Conservation (phyloP, 2,888 invertebrate species). For the Cheilosia urbana region DNA sequence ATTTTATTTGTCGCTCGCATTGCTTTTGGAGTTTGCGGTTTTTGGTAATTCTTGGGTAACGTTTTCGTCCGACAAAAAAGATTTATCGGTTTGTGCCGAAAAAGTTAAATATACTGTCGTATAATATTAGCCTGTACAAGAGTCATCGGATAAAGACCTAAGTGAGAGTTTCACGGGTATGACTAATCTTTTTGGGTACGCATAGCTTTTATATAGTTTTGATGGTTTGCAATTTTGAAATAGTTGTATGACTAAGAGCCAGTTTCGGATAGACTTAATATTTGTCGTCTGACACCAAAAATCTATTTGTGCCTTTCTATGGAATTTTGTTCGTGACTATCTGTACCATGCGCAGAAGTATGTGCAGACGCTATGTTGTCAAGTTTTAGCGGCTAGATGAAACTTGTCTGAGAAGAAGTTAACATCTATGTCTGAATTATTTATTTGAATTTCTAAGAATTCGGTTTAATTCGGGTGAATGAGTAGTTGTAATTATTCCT, state of each 20-base stretch:
- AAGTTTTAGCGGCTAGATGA: no score
- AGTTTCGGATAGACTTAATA: conserved; percentile 7
- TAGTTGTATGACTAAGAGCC: conserved; percentile 22
- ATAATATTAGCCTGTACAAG: conserved; percentile 8
- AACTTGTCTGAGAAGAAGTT: no score
- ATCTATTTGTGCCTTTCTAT: background rate
- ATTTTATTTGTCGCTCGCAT: conserved; percentile 12
- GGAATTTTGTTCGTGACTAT: background rate
- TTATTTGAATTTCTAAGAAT: no score
- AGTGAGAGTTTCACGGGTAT: conserved; percentile 36
- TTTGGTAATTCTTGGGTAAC: conserved; percentile 42
- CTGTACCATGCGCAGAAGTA: no score
- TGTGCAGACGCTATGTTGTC: no score
- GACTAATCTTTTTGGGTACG: conserved; percentile 34
- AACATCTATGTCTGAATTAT: no score
- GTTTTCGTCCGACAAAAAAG: conserved; percentile 27
- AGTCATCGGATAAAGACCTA: conserved; percentile 37
- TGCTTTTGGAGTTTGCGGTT: conserved; percentile 6
- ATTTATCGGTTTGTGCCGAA: conserved; percentile 52
- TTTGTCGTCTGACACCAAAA: background rate
- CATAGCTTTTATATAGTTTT: background rate
- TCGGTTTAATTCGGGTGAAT: no score
- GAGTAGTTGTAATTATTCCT: no score
- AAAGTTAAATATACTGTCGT: conserved; percentile 6
- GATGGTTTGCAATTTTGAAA: conserved; percentile 28